Conservation (phyloP, 2,888 invertebrate species). For the Chorisops tibialis region DNA sequence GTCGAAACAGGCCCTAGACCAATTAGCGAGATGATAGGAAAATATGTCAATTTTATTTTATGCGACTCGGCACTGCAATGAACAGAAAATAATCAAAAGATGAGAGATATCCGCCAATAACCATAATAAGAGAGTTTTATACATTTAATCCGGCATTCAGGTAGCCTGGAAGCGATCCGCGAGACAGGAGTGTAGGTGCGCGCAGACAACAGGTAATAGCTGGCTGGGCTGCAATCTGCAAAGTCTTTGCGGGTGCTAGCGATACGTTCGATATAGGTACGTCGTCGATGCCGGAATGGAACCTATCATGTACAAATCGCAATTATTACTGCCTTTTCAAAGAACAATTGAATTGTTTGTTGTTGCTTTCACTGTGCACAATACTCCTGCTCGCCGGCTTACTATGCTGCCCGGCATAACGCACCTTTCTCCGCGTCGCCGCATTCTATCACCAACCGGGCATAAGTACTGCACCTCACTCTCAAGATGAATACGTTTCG, state of each 20-base stretch:
- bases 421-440: too few species aligned
- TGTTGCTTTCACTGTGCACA: conserved; percentile 25
- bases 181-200: conserved; percentile 25
- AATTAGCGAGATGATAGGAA: conserved; percentile 39
- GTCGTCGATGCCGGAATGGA: conserved; percentile 25
- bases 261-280: conserved; percentile 26
- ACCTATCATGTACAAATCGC: conserved; percentile 34
- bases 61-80: conserved; percentile 30
- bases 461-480: neutral
- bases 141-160: neutral
- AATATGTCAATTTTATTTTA: conserved; percentile 39
- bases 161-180: neutral
- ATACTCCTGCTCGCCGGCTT: conserved; percentile 13
- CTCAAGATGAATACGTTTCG: conserved; percentile 6
- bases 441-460: neutral
- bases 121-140: conserved; percentile 32
- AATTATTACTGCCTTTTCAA: conserved; percentile 30
- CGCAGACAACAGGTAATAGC: conserved; percentile 26
- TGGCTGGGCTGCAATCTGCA: neutral
- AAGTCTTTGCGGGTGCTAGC: neutral
- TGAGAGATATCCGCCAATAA: conserved; percentile 34
- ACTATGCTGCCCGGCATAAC: neutral
- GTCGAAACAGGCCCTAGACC: conserved; percentile 29
- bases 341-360: conserved; percentile 36
- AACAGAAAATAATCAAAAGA: conserved; percentile 33